These are phyloP conservation scores for Entelurus aequoreus DNA, from an alignment of 2,113 vertebrate genomes.

Conservation along the genomic window DNA sequence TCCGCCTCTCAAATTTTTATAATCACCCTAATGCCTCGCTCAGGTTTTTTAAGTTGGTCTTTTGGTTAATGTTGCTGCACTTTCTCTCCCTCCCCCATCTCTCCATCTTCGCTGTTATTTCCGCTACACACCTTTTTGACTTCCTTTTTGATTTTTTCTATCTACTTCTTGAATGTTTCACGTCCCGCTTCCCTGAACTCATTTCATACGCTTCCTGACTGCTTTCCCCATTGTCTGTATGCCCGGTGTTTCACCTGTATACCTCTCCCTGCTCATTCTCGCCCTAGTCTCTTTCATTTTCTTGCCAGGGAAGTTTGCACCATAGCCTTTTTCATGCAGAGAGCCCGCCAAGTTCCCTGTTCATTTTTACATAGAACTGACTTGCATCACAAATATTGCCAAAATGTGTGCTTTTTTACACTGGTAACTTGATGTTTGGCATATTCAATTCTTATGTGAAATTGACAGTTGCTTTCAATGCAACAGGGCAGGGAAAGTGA, in stretches of 20 bases:
- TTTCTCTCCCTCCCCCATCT: conserved; percentile 11
- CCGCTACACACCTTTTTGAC: conserved; percentile 1
- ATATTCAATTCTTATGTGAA: no score
- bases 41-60: conserved; percentile 12
- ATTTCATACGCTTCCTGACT: not conserved
- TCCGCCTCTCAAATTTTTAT: conserved; percentile 18
- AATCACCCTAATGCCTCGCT: conserved; percentile 18
- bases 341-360: no score
- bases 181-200: conserved; percentile 15
- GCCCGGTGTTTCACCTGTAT: conserved; percentile 36
- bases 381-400: no score
- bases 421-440: no score
- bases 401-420: no score
- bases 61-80: conserved; percentile 9
- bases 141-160: not conserved
- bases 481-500: no score
- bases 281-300: not conserved
- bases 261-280: conserved; percentile 6
- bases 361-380: no score
- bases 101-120: conserved; percentile 2
- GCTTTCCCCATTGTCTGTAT: conserved; percentile 20
- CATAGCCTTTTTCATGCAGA: no score
- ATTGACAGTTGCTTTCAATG: no score
- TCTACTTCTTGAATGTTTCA: not conserved
- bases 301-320: no score